Evolutionary conservation across 2,797 vertebrate species (phyloP).

Genomic region (Sebastes oblongus): DNA sequence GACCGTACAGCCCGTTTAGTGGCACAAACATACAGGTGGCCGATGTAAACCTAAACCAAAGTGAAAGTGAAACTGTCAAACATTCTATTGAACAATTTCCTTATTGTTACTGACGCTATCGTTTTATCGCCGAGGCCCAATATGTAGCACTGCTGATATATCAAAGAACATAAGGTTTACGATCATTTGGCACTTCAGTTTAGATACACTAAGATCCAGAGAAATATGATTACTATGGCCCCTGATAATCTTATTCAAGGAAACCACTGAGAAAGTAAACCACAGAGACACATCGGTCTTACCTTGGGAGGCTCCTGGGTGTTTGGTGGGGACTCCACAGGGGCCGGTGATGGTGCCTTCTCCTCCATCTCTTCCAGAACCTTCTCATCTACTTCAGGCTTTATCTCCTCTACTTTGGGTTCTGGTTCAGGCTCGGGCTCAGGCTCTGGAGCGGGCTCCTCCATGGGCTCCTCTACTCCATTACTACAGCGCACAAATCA

Average conservation of each 20-base stretch:
- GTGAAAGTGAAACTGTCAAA: too few species aligned
- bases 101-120: too few species aligned
- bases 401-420: conserved; percentile 89
- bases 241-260: not conserved
- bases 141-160: not conserved
- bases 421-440: conserved; percentile 91
- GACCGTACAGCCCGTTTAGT: too few species aligned
- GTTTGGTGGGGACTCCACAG: conserved; percentile 88
- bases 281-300: not conserved
- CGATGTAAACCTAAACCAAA: too few species aligned
- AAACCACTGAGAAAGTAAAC: not conserved
- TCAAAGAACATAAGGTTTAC: not conserved
- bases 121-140: not conserved
- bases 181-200: too few species aligned
- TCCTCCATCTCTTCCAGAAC: conserved; percentile 91
- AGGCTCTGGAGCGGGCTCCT: conserved; percentile 89
- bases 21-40: too few species aligned
- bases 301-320: conserved; percentile 94
- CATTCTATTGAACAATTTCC: too few species aligned
- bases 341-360: conserved; percentile 89
- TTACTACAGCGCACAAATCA: conserved; percentile 80
- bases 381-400: conserved; percentile 90
- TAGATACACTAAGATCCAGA: not conserved
- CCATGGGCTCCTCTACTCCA: conserved; percentile 92
- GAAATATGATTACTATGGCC: not conserved